Evolutionary conservation across 2,797 vertebrate species (phyloP).

Genomic region (Halcyon leucocephala): DNA sequence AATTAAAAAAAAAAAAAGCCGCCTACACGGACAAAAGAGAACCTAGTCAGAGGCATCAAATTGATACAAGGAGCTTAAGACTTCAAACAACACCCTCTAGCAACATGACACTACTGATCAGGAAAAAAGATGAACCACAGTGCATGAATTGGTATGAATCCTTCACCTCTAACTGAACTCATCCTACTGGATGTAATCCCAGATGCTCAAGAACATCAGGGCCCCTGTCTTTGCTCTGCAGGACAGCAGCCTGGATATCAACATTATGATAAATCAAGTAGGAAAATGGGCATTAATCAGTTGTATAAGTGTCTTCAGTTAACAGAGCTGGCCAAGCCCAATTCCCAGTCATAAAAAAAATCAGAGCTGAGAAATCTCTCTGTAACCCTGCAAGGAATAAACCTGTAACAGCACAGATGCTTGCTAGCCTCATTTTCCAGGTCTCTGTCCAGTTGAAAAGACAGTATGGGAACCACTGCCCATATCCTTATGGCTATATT

Average conservation of each 20-base stretch:
- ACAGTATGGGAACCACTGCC: not conserved
- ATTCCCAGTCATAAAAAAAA: not conserved
- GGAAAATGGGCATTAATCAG: slow-evolving; percentile 46
- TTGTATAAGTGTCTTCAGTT: not conserved
- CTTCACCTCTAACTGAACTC: slow-evolving; percentile 59
- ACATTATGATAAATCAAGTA: slow-evolving; percentile 46
- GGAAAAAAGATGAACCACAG: not conserved
- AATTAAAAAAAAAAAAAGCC: not conserved
- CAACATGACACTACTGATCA: not conserved
- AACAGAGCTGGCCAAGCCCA: not conserved
- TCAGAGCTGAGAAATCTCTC: not conserved
- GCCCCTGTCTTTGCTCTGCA: slow-evolving; percentile 20
- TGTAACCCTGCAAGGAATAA: not conserved
- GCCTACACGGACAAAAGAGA: not conserved
- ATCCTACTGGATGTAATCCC: slow-evolving; percentile 45
- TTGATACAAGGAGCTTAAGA: not conserved
- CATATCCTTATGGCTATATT: not conserved
- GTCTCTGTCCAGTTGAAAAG: not conserved
- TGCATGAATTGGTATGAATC: not conserved
- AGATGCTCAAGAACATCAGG: slow-evolving; percentile 33
- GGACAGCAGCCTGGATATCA: slow-evolving; percentile 50
- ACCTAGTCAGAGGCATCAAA: not conserved
- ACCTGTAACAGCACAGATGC: not conserved
- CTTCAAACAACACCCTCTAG: not conserved
- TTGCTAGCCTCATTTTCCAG: not conserved